Evolutionary conservation across 1,140 invertebrate genomes (phyloP).

Genomic region (Penaeus chinensis): DNA sequence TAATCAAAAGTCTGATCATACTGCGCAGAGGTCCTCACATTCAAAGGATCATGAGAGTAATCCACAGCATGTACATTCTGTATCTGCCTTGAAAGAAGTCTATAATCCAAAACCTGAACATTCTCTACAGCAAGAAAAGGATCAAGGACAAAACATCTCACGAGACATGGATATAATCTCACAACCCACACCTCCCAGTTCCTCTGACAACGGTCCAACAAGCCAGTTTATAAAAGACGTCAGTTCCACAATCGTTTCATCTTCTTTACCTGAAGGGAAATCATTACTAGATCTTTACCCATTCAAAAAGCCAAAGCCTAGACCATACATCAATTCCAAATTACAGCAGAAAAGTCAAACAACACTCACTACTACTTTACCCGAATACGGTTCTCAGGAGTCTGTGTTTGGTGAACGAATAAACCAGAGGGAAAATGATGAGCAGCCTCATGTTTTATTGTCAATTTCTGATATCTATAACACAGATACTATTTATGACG

Average conservation of each 20-base stretch:
- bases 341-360: not conserved
- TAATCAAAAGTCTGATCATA: too few relatives aligned
- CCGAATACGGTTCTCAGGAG: too few relatives aligned
- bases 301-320: constrained; percentile 27
- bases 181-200: not conserved
- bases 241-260: constrained; percentile 5
- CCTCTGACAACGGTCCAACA: not conserved
- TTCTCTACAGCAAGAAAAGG: too few relatives aligned
- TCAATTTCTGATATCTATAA: too few relatives aligned
- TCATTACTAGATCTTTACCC: constrained; percentile 42
- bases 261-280: constrained; percentile 28
- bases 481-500: too few relatives aligned
- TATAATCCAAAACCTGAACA: too few relatives aligned
- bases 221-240: not conserved
- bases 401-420: not conserved
- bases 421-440: not conserved
- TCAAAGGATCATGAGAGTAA: too few relatives aligned
- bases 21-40: too few relatives aligned
- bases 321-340: not conserved
- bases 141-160: not conserved
- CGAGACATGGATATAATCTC: not conserved
- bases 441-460: not conserved
- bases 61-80: too few relatives aligned
- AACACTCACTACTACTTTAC: not conserved
- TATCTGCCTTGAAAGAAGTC: too few relatives aligned